phyloP scores from a whole-genome alignment of 2,113 vertebrate genomes.

The Corvus moneduloides region DNA sequence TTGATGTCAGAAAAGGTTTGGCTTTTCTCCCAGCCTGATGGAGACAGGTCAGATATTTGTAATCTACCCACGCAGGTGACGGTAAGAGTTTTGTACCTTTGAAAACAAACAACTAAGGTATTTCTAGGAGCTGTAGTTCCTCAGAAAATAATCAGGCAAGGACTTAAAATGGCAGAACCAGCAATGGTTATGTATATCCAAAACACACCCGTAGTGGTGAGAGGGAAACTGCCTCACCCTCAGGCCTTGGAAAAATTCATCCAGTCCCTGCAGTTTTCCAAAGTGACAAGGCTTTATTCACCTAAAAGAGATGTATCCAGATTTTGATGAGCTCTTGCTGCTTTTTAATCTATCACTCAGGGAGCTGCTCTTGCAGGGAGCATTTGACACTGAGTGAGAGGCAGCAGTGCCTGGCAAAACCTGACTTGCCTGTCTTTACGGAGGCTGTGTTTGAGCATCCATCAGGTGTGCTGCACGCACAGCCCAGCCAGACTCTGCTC shows the following conservation, averaged over 20 bases:
- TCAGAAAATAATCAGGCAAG: background rate
- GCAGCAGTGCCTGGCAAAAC: background rate
- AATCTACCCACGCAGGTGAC: background rate
- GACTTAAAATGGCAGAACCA: background rate
- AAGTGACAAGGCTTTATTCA: background rate
- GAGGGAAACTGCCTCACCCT: background rate
- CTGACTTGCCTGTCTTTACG: background rate
- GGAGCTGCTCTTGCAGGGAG: background rate
- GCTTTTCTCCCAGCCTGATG: background rate
- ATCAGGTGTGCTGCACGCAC: background rate
- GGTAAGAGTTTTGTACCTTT: background rate
- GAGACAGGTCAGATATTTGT: background rate
- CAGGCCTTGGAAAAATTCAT: background rate
- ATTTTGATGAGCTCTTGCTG: background rate
- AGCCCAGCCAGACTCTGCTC: background rate
- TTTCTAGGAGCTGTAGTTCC: background rate
- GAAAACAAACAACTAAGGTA: background rate
- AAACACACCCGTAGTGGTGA: background rate
- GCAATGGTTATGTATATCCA: background rate
- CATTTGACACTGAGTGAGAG: background rate
- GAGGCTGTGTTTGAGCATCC: background rate
- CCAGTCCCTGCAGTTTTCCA: background rate
- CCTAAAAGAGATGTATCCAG: background rate
- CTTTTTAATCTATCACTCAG: background rate
- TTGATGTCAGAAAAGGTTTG: background rate